A percentile compares a stretch with the other conserved stretches of the same genome.
Conservation (phyloP, 2,888 invertebrate genomes). For the Trissolcus brochymenae region DNA sequence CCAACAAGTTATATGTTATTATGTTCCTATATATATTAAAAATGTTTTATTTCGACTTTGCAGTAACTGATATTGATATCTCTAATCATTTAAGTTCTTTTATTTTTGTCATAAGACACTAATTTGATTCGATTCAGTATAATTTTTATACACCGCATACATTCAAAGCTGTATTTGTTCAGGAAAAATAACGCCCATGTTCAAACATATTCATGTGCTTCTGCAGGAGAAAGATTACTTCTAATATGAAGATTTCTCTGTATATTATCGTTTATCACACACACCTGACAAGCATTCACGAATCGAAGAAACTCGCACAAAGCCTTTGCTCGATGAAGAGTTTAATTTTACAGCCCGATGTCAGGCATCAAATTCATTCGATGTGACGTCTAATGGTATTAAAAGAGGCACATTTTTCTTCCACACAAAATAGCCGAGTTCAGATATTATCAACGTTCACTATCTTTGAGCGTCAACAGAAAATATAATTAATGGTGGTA, state of each 20-base stretch:
- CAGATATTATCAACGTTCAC: slow-evolving; percentile 45
- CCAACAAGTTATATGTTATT: too few species aligned
- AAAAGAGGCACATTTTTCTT: slow-evolving; percentile 49
- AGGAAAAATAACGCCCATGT: background rate
- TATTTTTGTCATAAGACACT: slow-evolving; percentile 72
- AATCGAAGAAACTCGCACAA: slow-evolving; percentile 29
- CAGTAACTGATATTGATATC: slow-evolving; percentile 73
- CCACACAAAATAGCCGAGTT: slow-evolving; percentile 28
- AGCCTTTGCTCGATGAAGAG: slow-evolving; percentile 46
- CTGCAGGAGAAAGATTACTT: background rate
- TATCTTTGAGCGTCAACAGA: slow-evolving; percentile 53
- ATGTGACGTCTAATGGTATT: slow-evolving; percentile 32
- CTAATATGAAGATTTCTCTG: slow-evolving; percentile 1
- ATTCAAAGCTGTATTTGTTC: too few species aligned
- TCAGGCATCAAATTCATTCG: slow-evolving; percentile 38
- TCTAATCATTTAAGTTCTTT: slow-evolving; percentile 75
- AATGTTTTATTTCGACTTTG: slow-evolving; percentile 61
- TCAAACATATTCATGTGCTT: background rate
- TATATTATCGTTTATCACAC: slow-evolving; percentile 38
- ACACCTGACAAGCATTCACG: slow-evolving; percentile 38
- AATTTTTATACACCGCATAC: slow-evolving; percentile 67
- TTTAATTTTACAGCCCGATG: slow-evolving; percentile 34
- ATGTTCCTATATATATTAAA: too few species aligned
- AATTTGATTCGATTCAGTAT: slow-evolving; percentile 70
- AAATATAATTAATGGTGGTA: slow-evolving; percentile 61